Evolutionary conservation across 2,113 vertebrate genomes (phyloP), one percentile per base, ranked within the genome.

Genomic region (Nibea albiflora): DNA sequence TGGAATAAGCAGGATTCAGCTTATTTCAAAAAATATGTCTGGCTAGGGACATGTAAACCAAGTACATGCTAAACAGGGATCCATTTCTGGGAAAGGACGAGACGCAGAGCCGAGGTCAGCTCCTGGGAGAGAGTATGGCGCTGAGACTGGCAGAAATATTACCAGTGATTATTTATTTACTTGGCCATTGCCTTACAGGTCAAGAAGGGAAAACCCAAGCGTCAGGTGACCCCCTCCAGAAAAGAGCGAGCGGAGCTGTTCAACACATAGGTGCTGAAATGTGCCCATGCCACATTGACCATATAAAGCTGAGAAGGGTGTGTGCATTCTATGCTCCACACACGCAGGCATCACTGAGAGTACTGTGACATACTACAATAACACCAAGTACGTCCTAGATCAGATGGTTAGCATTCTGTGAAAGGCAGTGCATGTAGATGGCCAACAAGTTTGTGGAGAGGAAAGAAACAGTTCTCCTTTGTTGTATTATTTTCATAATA

Each of bases 241-340:
- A 68, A 31, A 52, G 10, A 52, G 28, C 19, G 12, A 53, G 49
- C 1, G 1, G 47, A 42, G 53, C 39, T 46, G 53, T 44, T 72
- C 11, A 72, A 12, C 35, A 60, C 54, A 28, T 26, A 72, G 69
- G 22, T 60, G 35, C 69, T 58, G 39, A 71, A 57, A 28, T 44
- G 8, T 20, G 19, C 10, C 19, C 22, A 47, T 46, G 56, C 11
- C n/a, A 1, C 35, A 9, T 7, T 39, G 35, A 39, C 35, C 35
- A 39, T 39, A 39, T 39, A 39, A 39, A 39, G 31, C 31, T 31
- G 4, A 56, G 3, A 17, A 71, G 35, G 28, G 5, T 31, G 35
- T 70, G 4, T 20, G 28, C 49, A 52, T 28, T 31, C 26, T 53
- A 1, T 53, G 49, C 47, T 12, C 47, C 3, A 69, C 49, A 68